phyloP scores from a whole-genome alignment of 2,797 vertebrate species.

The Microctenopoma stevenorrisi region DNA sequence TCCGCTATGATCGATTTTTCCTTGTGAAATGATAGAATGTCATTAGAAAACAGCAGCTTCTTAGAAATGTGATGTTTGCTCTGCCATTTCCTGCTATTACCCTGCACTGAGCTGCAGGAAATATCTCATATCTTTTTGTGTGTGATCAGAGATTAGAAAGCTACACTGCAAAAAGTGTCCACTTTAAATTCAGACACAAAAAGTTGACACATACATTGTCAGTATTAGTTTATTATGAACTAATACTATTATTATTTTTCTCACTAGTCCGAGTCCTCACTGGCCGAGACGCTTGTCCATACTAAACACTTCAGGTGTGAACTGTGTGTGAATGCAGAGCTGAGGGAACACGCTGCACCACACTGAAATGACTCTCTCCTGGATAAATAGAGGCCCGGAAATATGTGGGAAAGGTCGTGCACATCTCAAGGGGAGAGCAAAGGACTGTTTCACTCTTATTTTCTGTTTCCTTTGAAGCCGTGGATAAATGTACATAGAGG shows the following conservation, averaged over 20 bases:
- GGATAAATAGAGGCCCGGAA: conserved; percentile 57
- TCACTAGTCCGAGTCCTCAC: neutral
- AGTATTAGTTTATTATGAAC: neutral
- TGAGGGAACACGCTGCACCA: conserved; percentile 4
- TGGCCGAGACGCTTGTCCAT: neutral
- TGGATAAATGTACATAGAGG: conserved; percentile 23
- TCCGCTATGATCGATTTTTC: conserved; percentile 13
- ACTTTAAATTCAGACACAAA: too few species aligned
- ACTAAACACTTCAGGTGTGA: conserved; percentile 16
- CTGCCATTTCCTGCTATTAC: neutral
- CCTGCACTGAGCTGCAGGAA: conserved; percentile 1
- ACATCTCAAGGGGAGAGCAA: conserved; percentile 42
- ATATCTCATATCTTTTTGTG: neutral
- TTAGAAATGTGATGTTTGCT: neutral
- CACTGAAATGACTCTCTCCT: conserved; percentile 25
- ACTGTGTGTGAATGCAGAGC: conserved; percentile 24
- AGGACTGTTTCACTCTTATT: conserved; percentile 56
- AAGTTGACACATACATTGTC: neutral
- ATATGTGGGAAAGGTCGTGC: conserved; percentile 57
- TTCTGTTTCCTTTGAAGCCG: conserved; percentile 55
- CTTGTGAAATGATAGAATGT: conserved; percentile 25
- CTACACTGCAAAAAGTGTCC: neutral
- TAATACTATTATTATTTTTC: neutral
- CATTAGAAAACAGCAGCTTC: neutral
- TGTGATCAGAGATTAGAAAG: conserved; percentile 4